phyloP scores from a whole-genome alignment of 35 echinoderm and acorn worm species.

The Ophiothrix spiculata region DNA sequence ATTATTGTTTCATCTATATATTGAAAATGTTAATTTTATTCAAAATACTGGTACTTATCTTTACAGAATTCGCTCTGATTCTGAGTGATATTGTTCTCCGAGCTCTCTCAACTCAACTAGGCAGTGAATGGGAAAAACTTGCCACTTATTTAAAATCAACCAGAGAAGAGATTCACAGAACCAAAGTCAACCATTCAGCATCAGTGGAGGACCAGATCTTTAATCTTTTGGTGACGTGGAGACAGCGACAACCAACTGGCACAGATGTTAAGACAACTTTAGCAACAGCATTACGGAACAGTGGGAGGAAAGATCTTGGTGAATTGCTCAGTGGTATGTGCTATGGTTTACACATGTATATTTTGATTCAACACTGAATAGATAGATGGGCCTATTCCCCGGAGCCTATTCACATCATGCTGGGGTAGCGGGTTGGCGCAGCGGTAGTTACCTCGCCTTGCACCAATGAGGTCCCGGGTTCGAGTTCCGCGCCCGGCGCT shows the following conservation, averaged over 20 bases:
- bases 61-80: neutral
- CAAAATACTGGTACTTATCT: too few species aligned
- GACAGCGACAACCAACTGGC: neutral
- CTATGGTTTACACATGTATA: too few species aligned
- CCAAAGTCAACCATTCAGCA: neutral
- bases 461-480: too few species aligned
- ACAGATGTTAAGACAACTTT: neutral
- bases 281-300: neutral
- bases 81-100: neutral
- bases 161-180: neutral
- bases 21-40: too few species aligned
- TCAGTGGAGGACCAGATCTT: neutral
- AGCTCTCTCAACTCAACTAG: neutral
- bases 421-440: too few species aligned
- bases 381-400: too few species aligned
- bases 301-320: neutral
- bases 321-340: neutral
- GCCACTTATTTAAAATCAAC: neutral
- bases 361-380: too few species aligned
- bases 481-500: too few species aligned
- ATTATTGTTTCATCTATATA: too few species aligned
- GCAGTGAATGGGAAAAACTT: neutral
- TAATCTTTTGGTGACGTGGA: neutral
- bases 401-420: too few species aligned
- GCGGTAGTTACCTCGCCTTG: too few species aligned